Percentiles rank a stretch among this genome's conserved stretches.
Conservation (phyloP, 2,888 invertebrate genomes). For the Eueremaeus valkanovi region DNA sequence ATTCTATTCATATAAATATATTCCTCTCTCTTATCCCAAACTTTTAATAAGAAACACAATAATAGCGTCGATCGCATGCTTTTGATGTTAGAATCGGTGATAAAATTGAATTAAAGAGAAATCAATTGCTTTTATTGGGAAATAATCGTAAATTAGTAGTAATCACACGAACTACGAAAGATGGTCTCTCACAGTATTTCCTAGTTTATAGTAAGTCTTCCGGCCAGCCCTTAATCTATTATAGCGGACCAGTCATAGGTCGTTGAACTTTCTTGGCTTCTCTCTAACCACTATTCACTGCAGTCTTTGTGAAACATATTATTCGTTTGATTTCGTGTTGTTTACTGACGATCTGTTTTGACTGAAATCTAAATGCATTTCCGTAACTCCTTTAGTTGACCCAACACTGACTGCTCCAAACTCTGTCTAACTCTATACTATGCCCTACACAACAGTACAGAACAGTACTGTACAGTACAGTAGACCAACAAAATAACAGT, state of each 20-base stretch:
- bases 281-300: too few species aligned
- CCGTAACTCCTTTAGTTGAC: constrained; percentile 32
- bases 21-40: too few species aligned
- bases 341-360: constrained; percentile 21
- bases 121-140: too few species aligned
- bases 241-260: constrained; percentile 40
- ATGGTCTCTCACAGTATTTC: constrained; percentile 28
- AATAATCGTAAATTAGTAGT: too few species aligned
- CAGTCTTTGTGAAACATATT: constrained; percentile 19
- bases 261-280: constrained; percentile 38
- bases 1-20: too few species aligned
- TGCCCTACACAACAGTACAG: too few species aligned
- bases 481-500: not conserved
- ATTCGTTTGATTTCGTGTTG: constrained; percentile 15
- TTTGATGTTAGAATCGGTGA: too few species aligned
- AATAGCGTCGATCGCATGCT: too few species aligned
- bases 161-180: too few species aligned
- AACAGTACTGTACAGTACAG: too few species aligned
- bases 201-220: constrained; percentile 20
- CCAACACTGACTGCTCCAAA: not conserved
- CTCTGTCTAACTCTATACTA: not conserved
- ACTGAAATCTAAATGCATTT: constrained; percentile 23
- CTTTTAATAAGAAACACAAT: too few species aligned
- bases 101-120: too few species aligned
- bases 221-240: constrained; percentile 29